Evolutionary conservation across 2,113 vertebrate species (phyloP).

Genomic region (Eolophus roseicapilla): DNA sequence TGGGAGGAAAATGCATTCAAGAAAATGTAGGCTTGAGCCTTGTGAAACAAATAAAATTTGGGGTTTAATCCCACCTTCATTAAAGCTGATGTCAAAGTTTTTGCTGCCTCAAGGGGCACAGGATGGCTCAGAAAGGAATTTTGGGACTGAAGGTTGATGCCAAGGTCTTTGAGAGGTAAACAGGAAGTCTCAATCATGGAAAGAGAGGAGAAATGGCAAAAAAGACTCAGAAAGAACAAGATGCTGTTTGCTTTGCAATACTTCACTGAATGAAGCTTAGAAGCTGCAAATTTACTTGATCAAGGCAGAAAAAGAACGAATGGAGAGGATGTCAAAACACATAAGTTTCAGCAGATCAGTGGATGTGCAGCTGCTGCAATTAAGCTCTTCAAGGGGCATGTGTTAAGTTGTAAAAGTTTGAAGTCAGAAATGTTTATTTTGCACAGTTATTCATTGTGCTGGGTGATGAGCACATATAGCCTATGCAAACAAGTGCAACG

Average conservation of each 20-base stretch:
- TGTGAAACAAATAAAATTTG: neutral
- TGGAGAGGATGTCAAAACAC: neutral
- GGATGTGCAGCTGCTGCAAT: conserved; percentile 49
- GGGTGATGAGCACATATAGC: rapidly evolving
- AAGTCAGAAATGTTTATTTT: conserved; percentile 43
- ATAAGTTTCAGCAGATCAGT: conserved; percentile 30
- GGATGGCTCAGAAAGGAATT: neutral
- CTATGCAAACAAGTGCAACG: neutral
- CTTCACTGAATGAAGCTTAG: conserved; percentile 4
- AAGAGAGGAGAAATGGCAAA: neutral
- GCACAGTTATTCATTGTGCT: neutral
- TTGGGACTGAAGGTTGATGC: neutral
- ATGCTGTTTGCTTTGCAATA: conserved; percentile 25
- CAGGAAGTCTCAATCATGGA: conserved; percentile 20
- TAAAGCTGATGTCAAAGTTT: conserved; percentile 4
- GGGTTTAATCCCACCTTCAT: neutral
- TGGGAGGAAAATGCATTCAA: neutral
- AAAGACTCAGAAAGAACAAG: neutral
- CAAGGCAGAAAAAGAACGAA: neutral
- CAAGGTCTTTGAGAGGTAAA: conserved; percentile 15
- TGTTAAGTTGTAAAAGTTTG: conserved; percentile 27
- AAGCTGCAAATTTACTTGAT: conserved; percentile 44
- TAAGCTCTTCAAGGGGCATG: conserved; percentile 37
- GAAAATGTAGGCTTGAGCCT: neutral
- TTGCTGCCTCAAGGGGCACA: neutral